Evolutionary conservation across 2,797 vertebrate species (phyloP).

Genomic region (Dipus sagitta): DNA sequence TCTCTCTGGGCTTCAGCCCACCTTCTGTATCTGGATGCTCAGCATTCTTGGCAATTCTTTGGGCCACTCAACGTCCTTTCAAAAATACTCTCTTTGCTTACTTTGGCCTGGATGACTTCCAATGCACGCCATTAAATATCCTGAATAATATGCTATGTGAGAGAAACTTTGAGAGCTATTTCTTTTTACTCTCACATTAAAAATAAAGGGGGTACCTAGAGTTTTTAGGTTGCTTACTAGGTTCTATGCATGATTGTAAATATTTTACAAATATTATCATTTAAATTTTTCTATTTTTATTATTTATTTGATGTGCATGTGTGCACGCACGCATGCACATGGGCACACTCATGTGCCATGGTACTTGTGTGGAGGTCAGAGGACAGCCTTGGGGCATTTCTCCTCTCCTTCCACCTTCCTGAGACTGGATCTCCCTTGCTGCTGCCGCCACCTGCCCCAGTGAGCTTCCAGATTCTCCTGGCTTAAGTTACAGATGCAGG

Average conservation of each 20-base stretch:
- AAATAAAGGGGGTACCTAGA: neutral
- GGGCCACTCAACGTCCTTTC: neutral
- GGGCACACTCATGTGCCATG: too few relatives aligned
- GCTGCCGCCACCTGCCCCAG: too few relatives aligned
- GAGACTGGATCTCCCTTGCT: too few relatives aligned
- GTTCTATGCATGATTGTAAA: neutral
- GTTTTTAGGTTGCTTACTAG: neutral
- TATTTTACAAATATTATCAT: neutral
- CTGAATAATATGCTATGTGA: neutral
- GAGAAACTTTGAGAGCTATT: conserved; percentile 3
- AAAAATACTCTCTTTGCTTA: neutral
- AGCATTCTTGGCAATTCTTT: neutral
- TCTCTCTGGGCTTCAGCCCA: neutral
- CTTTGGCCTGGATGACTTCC: conserved; percentile 14
- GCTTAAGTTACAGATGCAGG: too few relatives aligned
- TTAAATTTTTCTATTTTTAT: neutral
- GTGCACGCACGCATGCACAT: neutral
- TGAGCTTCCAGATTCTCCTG: too few relatives aligned
- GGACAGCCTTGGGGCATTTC: too few relatives aligned
- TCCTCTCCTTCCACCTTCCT: too few relatives aligned
- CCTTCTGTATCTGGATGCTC: neutral
- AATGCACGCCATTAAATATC: neutral
- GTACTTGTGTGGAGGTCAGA: too few relatives aligned
- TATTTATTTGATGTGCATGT: too few relatives aligned
- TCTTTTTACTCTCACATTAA: neutral